phyloP scores from a whole-genome alignment of 2,888 invertebrate species.

The Drosophila infuscata region DNA sequence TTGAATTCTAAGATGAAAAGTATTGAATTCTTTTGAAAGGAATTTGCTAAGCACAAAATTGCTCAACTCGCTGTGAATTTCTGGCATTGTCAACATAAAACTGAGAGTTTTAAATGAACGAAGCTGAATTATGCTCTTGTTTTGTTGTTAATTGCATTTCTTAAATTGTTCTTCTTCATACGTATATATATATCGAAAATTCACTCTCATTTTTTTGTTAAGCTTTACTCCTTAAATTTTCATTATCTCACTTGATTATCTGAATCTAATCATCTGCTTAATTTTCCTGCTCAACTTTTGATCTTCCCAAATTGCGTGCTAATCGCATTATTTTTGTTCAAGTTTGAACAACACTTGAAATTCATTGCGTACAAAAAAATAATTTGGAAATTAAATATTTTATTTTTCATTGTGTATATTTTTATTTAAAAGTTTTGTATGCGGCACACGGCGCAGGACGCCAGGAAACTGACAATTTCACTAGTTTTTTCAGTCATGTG shows the following conservation, averaged over 20 bases:
- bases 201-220: neutral
- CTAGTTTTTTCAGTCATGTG: constrained; percentile 54
- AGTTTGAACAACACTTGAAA: constrained; percentile 55
- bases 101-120: neutral
- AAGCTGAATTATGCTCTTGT: neutral
- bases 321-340: neutral
- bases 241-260: neutral
- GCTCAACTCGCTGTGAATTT: neutral
- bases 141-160: neutral
- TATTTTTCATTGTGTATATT: constrained; percentile 10
- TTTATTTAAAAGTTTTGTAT: constrained; percentile 39
- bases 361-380: constrained; percentile 49
- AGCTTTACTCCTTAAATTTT: neutral
- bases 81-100: neutral
- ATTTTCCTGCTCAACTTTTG: neutral
- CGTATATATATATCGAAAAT: neutral
- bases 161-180: neutral
- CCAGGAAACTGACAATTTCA: constrained; percentile 58
- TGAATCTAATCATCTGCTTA: neutral
- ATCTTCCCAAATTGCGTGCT: neutral
- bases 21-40: neutral
- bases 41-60: constrained; percentile 6
- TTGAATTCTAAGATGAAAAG: neutral
- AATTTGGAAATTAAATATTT: neutral
- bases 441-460: constrained; percentile 46